These are phyloP conservation scores for Rosalia funebris DNA, from an alignment of 2,888 invertebrate genomes.

Conservation along the genomic window DNA sequence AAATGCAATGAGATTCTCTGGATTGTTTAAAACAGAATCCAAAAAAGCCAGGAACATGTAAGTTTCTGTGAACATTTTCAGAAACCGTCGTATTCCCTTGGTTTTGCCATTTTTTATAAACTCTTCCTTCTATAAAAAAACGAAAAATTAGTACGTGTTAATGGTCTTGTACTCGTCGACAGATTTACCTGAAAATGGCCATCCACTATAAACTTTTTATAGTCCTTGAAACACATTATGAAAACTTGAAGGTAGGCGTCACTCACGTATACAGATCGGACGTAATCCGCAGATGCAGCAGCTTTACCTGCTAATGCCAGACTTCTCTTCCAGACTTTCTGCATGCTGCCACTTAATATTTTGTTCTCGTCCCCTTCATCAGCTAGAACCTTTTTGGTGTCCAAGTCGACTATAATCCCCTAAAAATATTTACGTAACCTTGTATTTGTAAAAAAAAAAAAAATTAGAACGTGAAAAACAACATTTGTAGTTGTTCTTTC, in stretches of 20 bases:
- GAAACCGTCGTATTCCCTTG: conserved; percentile 76
- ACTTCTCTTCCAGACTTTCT: conserved; percentile 74
- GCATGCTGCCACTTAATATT: conserved; percentile 76
- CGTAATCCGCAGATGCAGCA: conserved; percentile 65
- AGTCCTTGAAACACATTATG: conserved; percentile 79
- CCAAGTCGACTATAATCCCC: conserved; percentile 81
- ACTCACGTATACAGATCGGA: conserved; percentile 78
- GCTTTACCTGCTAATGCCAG: conserved; percentile 63
- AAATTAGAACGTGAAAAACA: not conserved
- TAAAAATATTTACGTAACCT: too few relatives aligned
- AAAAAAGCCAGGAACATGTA: conserved; percentile 85
- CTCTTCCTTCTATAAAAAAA: conserved; percentile 73
- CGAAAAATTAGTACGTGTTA: too few relatives aligned
- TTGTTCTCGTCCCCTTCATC: conserved; percentile 81
- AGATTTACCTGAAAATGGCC: conserved; percentile 56
- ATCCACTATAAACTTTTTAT: conserved; percentile 55
- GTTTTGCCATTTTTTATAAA: conserved; percentile 74
- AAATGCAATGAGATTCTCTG: conserved; percentile 56
- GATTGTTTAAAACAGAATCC: conserved; percentile 62
- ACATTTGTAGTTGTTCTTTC: too few relatives aligned
- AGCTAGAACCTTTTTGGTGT: conserved; percentile 70
- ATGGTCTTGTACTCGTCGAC: not conserved
- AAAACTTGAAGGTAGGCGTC: conserved; percentile 84
- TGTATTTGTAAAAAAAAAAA: not conserved
- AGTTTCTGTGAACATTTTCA: conserved; percentile 89